Evolutionary conservation across 2,888 invertebrate genomes (phyloP).

Genomic region (Tenodera sinensis): DNA sequence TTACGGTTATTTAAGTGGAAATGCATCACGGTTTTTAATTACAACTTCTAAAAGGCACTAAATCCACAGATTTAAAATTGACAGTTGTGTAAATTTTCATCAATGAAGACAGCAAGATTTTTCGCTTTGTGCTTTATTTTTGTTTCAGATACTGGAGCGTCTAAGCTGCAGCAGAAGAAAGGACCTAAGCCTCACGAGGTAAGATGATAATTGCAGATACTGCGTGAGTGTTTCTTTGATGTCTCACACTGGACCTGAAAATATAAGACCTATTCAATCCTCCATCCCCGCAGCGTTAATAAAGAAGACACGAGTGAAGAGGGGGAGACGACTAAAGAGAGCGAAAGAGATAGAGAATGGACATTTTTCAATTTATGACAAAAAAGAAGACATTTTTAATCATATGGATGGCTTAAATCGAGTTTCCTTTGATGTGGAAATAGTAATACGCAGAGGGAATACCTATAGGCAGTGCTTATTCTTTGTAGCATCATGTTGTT

Average conservation of each 20-base stretch:
- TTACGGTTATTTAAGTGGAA: no score
- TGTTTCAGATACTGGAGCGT: background rate
- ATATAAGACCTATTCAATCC: background rate
- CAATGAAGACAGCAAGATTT: background rate
- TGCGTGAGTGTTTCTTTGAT: background rate
- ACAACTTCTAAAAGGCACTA: background rate
- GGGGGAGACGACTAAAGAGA: background rate
- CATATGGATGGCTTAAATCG: conserved; percentile 8
- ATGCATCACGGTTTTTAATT: background rate
- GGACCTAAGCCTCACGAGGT: background rate
- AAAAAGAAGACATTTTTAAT: conserved; percentile 1
- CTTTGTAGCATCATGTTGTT: background rate
- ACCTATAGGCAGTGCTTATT: background rate
- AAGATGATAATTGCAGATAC: background rate
- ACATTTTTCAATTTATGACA: background rate
- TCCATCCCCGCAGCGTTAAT: background rate
- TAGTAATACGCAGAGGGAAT: background rate
- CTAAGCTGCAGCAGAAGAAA: background rate
- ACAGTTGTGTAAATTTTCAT: background rate
- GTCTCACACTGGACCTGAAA: background rate
- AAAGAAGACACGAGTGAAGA: background rate
- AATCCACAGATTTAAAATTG: background rate
- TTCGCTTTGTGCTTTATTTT: background rate
- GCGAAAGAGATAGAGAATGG: background rate
- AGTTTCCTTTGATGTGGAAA: conserved; percentile 8